These are phyloP conservation scores for Alaudala cheleensis DNA, from an alignment of 2,113 vertebrate genomes.

Conservation along the genomic window DNA sequence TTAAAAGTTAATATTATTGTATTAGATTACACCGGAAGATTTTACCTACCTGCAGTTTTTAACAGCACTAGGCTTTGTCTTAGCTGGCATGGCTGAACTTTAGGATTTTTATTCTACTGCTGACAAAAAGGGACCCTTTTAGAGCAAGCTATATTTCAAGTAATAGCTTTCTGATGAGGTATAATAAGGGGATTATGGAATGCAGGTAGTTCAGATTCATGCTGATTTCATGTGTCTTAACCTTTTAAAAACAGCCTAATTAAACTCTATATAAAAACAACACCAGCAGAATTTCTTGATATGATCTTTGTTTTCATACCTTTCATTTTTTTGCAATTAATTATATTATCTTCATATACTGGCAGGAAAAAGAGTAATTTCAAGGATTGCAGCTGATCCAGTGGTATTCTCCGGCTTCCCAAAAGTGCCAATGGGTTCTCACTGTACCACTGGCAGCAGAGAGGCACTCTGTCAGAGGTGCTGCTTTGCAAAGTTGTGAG, in stretches of 20 bases:
- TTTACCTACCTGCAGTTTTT: not conserved
- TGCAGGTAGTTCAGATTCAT: not conserved
- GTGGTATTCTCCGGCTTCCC: not conserved
- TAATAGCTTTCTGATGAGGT: not conserved
- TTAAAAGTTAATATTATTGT: not conserved
- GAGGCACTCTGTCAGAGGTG: not conserved
- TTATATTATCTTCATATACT: not conserved
- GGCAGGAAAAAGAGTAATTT: not conserved
- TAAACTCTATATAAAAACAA: not conserved
- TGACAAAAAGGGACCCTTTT: not conserved
- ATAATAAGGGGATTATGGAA: not conserved
- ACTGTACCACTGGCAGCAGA: not conserved
- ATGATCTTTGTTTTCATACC: not conserved
- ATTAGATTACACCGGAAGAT: not conserved
- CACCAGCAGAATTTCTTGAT: not conserved
- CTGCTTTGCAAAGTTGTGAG: not conserved
- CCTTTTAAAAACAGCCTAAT: not conserved
- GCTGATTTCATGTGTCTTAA: not conserved
- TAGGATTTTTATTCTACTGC: not conserved
- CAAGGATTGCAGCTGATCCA: not conserved
- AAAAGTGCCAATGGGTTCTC: not conserved
- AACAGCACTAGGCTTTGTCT: not conserved
- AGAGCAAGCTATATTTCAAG: not conserved
- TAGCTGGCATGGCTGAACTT: not conserved
- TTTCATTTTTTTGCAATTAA: not conserved